Percentiles rank a stretch among this genome's conserved stretches.
Evolutionary conservation across 2,888 invertebrate species (phyloP).

Genomic region (Limnephilus lunatus): DNA sequence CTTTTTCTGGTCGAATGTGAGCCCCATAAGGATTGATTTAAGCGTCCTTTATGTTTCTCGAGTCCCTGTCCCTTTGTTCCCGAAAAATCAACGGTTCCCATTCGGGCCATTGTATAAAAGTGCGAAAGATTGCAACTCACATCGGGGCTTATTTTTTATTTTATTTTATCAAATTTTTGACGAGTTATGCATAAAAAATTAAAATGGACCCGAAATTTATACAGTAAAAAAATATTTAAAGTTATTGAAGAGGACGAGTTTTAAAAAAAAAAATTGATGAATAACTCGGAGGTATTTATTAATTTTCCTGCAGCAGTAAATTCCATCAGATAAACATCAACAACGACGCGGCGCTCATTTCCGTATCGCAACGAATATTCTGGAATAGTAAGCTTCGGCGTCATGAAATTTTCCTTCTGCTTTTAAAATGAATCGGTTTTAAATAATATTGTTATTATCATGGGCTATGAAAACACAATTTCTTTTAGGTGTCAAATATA

Average conservation of each 20-base stretch:
- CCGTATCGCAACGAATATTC: neutral
- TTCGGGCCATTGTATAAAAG: conserved; percentile 17
- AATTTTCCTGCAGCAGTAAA: neutral
- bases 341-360: neutral
- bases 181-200: neutral
- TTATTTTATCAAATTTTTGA: neutral
- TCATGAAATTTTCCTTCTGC: no score
- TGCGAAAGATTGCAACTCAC: neutral
- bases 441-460: no score
- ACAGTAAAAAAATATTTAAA: neutral
- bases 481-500: no score
- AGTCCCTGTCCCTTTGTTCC: conserved; percentile 2
- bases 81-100: conserved; percentile 8
- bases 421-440: no score
- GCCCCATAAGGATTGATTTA: neutral
- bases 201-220: neutral
- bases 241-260: neutral
- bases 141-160: neutral
- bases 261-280: neutral
- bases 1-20: neutral
- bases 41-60: no score
- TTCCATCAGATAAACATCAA: neutral
- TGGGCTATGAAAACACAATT: no score
- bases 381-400: neutral
- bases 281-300: neutral